phyloP scores from a whole-genome alignment of 2,113 vertebrate species.

The Syngnathus typhle region DNA sequence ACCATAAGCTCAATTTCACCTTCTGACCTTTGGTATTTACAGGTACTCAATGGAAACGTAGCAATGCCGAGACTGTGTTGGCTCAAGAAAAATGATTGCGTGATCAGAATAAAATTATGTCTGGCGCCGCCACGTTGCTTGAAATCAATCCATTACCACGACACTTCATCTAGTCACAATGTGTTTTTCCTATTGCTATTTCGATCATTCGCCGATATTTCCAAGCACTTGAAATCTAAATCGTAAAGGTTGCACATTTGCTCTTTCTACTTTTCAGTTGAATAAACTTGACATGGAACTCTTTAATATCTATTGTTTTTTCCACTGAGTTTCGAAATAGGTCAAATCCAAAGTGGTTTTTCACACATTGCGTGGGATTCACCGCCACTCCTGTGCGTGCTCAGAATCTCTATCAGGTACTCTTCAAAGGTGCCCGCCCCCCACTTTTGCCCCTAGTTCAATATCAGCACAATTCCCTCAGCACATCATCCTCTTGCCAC shows the following conservation, averaged over 20 bases:
- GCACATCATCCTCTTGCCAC: conserved; percentile 23
- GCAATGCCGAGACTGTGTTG: conserved; percentile 31
- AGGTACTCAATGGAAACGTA: conserved; percentile 21
- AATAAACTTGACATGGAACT: conserved; percentile 35
- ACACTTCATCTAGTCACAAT: conserved; percentile 7
- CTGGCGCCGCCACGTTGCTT: conserved; percentile 1
- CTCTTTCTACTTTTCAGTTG: not conserved
- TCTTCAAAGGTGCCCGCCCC: conserved; percentile 12
- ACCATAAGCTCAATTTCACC: conserved; percentile 35
- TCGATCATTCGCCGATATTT: conserved; percentile 10
- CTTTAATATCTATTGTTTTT: conserved; percentile 5
- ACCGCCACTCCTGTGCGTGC: conserved; percentile 46
- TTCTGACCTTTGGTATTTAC: conserved; percentile 46
- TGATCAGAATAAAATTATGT: conserved; percentile 39
- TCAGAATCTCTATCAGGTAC: conserved; percentile 61
- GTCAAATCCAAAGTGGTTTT: conserved; percentile 32
- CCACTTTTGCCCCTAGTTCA: conserved; percentile 19
- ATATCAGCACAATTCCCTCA: conserved; percentile 24
- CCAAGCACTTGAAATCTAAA: conserved; percentile 24
- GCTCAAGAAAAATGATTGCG: conserved; percentile 18
- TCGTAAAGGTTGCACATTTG: conserved; percentile 25
- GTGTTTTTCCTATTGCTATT: conserved; percentile 22
- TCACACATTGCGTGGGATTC: conserved; percentile 47
- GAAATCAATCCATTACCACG: conserved; percentile 11
- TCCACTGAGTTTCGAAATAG: conserved; percentile 24